Evolutionary conservation across 2,888 invertebrate species (phyloP), one percentile per base, ranked within the genome.

Genomic region (Nomada fucata): DNA sequence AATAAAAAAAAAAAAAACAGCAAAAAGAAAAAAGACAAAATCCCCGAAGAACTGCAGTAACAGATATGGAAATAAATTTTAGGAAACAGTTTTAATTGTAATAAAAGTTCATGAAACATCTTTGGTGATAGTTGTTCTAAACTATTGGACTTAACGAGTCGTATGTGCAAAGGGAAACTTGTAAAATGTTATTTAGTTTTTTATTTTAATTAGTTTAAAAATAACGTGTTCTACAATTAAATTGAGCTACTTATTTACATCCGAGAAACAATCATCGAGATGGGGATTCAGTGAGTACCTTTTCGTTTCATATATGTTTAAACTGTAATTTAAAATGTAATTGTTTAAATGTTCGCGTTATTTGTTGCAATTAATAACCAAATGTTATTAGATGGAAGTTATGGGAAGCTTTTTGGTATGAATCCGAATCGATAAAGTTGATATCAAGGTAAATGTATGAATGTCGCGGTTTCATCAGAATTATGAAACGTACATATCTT

Each of bases 1-100:
- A 71, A 71, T 52, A 23, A 52, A 52, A 61, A 47, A n/a, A n/a
- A n/a, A n/a, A 36, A 60, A 36, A 36, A n/a, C 36, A 26, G 23
- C 7, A 26, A 26, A 23, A 13, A 47, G 13, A 59, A 11, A 57
- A 59, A 11, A 1, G 23, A 59, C 72, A 57, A 64, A 9, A 7
- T 47, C 18, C 7, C n/a, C 0, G n/a, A 72, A 47, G 36, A 36
- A 70, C 20, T 4, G 1, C 18, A 20, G 13, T 63, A 50, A 18
- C 47, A 9, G 18, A 26, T 11, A 18, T 18, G 29, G 36, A 57
- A 47, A 53, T 1, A 2, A 20, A 10, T 53, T 10, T 53, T 4
- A 15, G 20, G 18, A 53, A 18, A n/a, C 15, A 65, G 44, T 65
- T 42, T 29, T 44, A 18, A 29, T 26, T 42, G 42, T 44, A 26